Conservation (phyloP, 35 echinoderm and acorn worm genomes). For the Nesometra sesokonis region DNA sequence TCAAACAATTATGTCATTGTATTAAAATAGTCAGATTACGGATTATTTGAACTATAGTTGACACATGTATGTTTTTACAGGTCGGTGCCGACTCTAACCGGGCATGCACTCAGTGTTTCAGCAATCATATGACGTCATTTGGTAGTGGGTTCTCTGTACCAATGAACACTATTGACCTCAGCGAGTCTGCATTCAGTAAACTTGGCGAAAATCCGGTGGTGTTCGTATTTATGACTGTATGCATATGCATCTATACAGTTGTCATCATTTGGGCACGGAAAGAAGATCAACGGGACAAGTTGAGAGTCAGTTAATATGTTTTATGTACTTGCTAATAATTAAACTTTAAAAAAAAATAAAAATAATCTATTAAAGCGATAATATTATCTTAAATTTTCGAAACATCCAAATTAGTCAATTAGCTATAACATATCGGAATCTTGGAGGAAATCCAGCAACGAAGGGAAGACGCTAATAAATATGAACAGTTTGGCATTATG, state of each 20-base stretch:
- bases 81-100: background rate
- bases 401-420: no score
- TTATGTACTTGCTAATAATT: background rate
- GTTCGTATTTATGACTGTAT: conserved; percentile 68
- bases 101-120: background rate
- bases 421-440: no score
- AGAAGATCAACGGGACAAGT: conserved; percentile 66
- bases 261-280: conserved; percentile 76
- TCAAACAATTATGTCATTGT: no score
- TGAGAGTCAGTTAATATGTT: background rate
- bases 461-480: no score
- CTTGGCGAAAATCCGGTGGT: conserved; percentile 95
- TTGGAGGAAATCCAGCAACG: no score
- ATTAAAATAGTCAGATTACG: no score
- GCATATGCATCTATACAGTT: conserved; percentile 53
- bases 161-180: conserved; percentile 84
- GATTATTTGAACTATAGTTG: no score
- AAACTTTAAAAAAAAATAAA: no score
- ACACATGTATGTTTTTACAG: no score
- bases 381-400: no score
- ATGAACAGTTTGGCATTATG: no score
- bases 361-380: no score
- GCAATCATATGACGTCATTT: conserved; percentile 65
- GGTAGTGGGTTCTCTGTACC: conserved; percentile 82
- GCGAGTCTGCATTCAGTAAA: conserved; percentile 70